Evolutionary conservation across 2,888 invertebrate genomes (phyloP).

Genomic region (Coenonympha glycerion): DNA sequence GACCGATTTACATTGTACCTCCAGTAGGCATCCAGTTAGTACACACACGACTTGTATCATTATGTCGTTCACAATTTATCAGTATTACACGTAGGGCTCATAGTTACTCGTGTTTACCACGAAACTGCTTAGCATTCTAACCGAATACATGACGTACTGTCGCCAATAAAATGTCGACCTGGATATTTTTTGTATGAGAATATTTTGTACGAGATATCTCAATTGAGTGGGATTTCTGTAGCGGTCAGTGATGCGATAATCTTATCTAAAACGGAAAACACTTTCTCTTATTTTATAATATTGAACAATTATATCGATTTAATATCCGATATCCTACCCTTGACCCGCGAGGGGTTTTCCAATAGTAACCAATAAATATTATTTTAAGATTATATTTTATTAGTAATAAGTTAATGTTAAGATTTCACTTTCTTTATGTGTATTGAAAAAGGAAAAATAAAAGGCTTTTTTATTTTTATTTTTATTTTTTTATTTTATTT

Average conservation of each 20-base stretch:
- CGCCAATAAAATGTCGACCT: constrained; percentile 67
- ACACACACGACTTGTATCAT: not conserved
- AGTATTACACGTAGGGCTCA: constrained; percentile 33
- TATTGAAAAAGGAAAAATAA: too few species aligned
- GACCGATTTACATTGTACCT: constrained; percentile 29
- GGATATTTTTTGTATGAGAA: constrained; percentile 58
- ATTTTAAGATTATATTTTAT: too few species aligned
- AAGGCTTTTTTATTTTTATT: too few species aligned
- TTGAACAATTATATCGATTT: too few species aligned
- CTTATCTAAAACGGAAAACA: too few species aligned
- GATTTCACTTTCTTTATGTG: too few species aligned
- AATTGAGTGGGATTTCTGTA: constrained; percentile 1
- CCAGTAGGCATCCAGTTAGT: constrained; percentile 6
- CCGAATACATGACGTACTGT: constrained; percentile 58
- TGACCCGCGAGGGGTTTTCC: too few species aligned
- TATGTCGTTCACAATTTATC: constrained; percentile 25
- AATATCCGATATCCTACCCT: too few species aligned
- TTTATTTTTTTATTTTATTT: too few species aligned
- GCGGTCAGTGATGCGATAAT: not conserved
- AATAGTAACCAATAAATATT: too few species aligned
- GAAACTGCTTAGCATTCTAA: constrained; percentile 72
- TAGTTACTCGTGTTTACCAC: constrained; percentile 49
- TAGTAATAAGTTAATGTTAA: too few species aligned
- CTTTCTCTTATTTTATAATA: too few species aligned
- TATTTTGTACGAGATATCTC: constrained; percentile 52